Evolutionary conservation across 2,113 vertebrate species (phyloP).

Genomic region (Nothocercus nigrocapillus): DNA sequence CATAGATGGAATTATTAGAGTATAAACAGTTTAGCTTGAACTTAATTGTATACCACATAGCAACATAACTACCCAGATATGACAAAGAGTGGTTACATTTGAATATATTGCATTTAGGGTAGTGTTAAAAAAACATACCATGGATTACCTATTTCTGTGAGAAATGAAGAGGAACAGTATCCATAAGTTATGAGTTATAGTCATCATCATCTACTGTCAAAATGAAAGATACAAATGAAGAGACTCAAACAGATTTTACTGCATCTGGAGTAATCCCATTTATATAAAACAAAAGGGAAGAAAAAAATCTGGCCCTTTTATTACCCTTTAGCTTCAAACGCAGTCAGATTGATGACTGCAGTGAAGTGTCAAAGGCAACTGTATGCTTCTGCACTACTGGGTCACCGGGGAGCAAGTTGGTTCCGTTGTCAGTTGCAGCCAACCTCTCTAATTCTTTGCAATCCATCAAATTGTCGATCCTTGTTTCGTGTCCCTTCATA

Average conservation of each 20-base stretch:
- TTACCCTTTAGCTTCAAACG: background rate
- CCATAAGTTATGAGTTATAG: background rate
- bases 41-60: background rate
- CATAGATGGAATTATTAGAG: background rate
- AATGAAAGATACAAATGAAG: background rate
- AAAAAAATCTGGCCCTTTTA: background rate
- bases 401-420: background rate
- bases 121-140: background rate
- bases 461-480: background rate
- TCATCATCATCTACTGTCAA: background rate
- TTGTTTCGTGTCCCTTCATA: background rate
- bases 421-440: background rate
- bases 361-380: background rate
- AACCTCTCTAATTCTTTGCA: background rate
- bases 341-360: background rate
- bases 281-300: background rate
- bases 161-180: background rate
- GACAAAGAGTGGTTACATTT: background rate
- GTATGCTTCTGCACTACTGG: background rate
- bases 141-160: background rate
- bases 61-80: background rate
- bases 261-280: background rate
- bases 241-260: background rate
- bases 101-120: background rate
- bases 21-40: background rate